phyloP scores from a whole-genome alignment of 2,888 invertebrate genomes.

The Protophormia terraenovae region DNA sequence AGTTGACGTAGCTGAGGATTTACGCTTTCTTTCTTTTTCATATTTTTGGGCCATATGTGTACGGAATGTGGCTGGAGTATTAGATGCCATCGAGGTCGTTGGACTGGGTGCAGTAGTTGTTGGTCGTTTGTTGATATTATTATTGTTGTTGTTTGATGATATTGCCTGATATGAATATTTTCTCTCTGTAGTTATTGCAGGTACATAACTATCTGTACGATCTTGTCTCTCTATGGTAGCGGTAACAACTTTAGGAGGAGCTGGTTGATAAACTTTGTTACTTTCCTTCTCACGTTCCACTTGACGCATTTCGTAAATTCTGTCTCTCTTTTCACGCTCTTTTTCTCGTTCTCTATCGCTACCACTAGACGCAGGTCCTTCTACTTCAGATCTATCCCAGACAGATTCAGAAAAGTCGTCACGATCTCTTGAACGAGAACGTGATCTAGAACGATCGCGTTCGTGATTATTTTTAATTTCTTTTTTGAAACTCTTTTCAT shows the following conservation, averaged over 20 bases:
- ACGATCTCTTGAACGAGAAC: conserved; percentile 80
- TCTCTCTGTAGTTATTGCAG: conserved; percentile 44
- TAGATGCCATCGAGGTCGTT: conserved; percentile 44
- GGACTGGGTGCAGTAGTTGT: conserved; percentile 47
- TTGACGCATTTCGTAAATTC: conserved; percentile 80
- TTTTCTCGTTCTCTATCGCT: conserved; percentile 81
- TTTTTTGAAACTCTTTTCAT: conserved; percentile 79
- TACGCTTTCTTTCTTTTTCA: conserved; percentile 87
- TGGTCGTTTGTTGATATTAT: conserved; percentile 37
- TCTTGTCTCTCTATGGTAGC: conserved; percentile 71
- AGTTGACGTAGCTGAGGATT: conserved; percentile 89
- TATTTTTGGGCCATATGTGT: conserved; percentile 88
- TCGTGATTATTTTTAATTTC: conserved; percentile 78
- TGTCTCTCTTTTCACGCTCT: conserved; percentile 80
- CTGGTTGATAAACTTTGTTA: conserved; percentile 81
- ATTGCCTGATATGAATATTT: conserved; percentile 60
- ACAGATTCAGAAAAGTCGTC: conserved; percentile 81
- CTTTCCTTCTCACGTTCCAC: conserved; percentile 81
- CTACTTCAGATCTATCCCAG: conserved; percentile 81
- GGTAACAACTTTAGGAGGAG: conserved; percentile 76
- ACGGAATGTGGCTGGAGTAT: conserved; percentile 86
- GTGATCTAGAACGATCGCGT: conserved; percentile 80
- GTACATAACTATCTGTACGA: conserved; percentile 59
- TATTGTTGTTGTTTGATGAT: conserved; percentile 11
- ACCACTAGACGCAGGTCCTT: conserved; percentile 80